A percentile compares a stretch with the other conserved stretches of the same genome.
Conservation (phyloP, 2,888 invertebrate species). For the Neoascia interrupta region DNA sequence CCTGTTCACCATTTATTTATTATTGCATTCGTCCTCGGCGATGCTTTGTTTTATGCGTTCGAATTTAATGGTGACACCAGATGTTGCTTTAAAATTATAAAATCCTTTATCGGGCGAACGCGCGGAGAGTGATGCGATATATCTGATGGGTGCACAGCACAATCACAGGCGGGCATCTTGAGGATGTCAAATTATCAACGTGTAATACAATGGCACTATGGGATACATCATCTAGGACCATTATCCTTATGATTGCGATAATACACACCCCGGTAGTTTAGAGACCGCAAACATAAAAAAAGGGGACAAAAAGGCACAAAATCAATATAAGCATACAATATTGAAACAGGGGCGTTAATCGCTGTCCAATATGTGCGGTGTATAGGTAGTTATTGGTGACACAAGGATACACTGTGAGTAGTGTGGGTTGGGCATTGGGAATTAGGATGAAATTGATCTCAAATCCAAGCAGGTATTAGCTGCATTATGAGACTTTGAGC, state of each 20-base stretch:
- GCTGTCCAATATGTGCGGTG: constrained; percentile 65
- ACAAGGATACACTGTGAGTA: neutral
- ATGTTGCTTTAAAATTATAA: constrained; percentile 73
- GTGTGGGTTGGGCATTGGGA: neutral
- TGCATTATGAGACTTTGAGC: too few relatives aligned
- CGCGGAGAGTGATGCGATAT: neutral
- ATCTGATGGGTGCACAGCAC: neutral
- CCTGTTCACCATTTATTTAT: constrained; percentile 56
- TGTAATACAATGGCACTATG: constrained; percentile 36
- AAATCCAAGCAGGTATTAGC: constrained; percentile 6
- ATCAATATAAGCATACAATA: constrained; percentile 34
- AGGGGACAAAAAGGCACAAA: constrained; percentile 6
- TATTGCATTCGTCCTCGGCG: constrained; percentile 67
- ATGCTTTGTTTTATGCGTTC: constrained; percentile 71
- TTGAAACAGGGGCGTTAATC: constrained; percentile 63
- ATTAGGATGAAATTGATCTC: constrained; percentile 9
- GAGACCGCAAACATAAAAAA: constrained; percentile 16
- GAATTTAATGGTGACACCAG: constrained; percentile 73
- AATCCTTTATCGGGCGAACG: constrained; percentile 36
- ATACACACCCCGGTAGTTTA: constrained; percentile 55
- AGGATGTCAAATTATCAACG: constrained; percentile 59
- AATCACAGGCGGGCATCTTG: constrained; percentile 1
- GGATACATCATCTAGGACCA: constrained; percentile 59
- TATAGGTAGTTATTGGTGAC: too few relatives aligned
- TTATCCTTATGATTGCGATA: constrained; percentile 58